Conservation (phyloP, 2,797 vertebrate species). For the Sebastes goodei region DNA sequence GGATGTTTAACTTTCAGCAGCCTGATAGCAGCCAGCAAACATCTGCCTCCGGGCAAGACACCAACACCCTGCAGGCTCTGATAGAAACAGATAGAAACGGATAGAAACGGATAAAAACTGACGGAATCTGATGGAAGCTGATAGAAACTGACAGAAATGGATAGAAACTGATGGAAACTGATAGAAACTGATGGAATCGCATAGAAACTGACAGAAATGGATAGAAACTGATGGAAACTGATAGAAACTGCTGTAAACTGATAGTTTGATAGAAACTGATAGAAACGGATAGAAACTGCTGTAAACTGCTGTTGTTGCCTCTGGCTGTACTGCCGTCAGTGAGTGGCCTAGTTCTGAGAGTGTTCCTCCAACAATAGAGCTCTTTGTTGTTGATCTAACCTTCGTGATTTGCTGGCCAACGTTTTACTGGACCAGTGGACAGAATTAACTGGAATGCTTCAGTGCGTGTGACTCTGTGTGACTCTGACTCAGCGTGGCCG, state of each 20-base stretch:
- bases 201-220: no score
- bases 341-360: constrained; percentile 32
- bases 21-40: background rate
- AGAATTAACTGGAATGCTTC: constrained; percentile 51
- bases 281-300: no score
- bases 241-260: background rate
- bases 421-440: constrained; percentile 33
- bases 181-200: no score
- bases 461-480: background rate
- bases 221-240: no score
- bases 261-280: background rate
- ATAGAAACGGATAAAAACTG: no score
- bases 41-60: constrained; percentile 1
- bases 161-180: rapidly evolving
- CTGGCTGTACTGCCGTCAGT: background rate
- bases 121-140: no score
- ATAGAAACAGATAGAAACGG: background rate
- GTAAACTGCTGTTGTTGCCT: background rate
- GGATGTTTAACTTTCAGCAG: background rate
- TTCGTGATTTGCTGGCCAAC: constrained; percentile 28
- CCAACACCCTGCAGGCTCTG: background rate
- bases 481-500: constrained; percentile 14
- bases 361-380: constrained; percentile 39
- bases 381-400: constrained; percentile 62
- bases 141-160: rapidly evolving